Percentiles rank a stretch among this genome's conserved stretches.
phyloP scores from a whole-genome alignment of 2,888 invertebrate species.

The Stenoptilia bipunctidactyla region DNA sequence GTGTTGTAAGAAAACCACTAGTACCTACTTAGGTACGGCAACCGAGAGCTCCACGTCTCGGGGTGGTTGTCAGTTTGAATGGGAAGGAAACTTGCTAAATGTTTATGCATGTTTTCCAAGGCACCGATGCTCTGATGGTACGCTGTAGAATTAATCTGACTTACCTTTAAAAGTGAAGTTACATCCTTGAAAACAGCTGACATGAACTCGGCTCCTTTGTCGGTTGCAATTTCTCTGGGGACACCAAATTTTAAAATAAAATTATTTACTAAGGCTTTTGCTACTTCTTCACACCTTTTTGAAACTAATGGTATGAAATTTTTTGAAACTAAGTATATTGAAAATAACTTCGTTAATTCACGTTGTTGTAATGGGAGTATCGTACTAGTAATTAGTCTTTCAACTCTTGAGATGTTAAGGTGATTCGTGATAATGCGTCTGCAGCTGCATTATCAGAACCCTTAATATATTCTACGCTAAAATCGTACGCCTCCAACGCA shows the following conservation, averaged over 20 bases:
- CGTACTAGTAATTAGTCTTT: too few species aligned
- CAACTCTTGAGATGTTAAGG: too few species aligned
- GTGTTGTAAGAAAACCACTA: conserved; percentile 6
- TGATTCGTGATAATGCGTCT: too few species aligned
- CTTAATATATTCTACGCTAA: too few species aligned
- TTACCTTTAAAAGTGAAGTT: conserved; percentile 3
- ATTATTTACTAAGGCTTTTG: conserved; percentile 9
- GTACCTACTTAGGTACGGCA: conserved; percentile 2
- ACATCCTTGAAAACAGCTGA: conserved; percentile 6
- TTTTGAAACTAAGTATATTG: too few species aligned
- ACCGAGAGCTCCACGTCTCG: conserved; percentile 4
- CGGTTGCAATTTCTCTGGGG: conserved; percentile 11
- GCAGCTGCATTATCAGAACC: too few species aligned
- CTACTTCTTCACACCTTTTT: conserved; percentile 6
- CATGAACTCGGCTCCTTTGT: conserved; percentile 11
- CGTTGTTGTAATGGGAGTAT: too few species aligned
- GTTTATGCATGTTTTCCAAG: conserved; percentile 5
- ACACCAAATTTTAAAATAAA: conserved; percentile 12
- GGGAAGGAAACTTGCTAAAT: background rate
- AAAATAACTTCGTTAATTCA: too few species aligned
- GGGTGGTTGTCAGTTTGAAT: conserved; percentile 5
- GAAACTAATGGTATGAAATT: too few species aligned
- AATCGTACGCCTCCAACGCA: too few species aligned
- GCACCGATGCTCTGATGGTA: conserved; percentile 6
- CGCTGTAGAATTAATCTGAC: conserved; percentile 1